Base-by-base conservation (phyloP, 2,797 vertebrate species). In the Melanitta fusca region DNA sequence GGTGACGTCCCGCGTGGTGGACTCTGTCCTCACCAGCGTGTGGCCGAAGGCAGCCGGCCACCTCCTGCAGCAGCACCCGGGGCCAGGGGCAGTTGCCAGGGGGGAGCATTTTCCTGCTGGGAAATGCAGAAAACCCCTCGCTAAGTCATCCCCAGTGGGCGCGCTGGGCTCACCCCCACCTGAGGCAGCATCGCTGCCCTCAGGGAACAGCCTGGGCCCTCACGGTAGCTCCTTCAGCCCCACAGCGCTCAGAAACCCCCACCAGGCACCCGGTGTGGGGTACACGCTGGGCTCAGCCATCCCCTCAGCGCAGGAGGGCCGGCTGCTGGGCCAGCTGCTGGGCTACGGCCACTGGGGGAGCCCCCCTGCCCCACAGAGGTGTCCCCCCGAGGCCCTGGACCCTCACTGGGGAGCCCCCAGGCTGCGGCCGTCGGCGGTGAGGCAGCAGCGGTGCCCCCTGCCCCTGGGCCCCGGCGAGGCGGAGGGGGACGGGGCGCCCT, bases 241-340 rank as follows among this genome's bases (percentile, higher is more conserved):
- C 66, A 98, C 98, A n/a, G 85, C 95, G 2, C 97, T 98, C 89
- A 98, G 98, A 96, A 98, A 98, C 91, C 96, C 98, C 51, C 98
- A 97, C 80, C 98, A 97, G 3, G 65, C 98, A 36, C 97, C 98
- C 85, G 98, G 97, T 68, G 60, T 94, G 21, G 98, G 98, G 17
- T 98, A 98, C 92, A 97, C 98, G 28, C 98, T 98, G 80, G 97
- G 96, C 54, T 98, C 97, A 21, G 96, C 97, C 38, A 57, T 97
- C 65, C 97, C 98, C 8, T 39, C 62, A 15, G 64, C 98, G 61
- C 98, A 98, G 51, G 98, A 99, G 93, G 98, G 97, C 77, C 98
- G 98, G 95, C 98, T 99, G 94, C 97, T 99, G 25, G 98, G 98
- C 95, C 99, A 99, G 90, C 98, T 99, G 19, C 97, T 99, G 64